phyloP scores from a whole-genome alignment of 1,140 invertebrate species.

The Sarcophaga bullata region DNA sequence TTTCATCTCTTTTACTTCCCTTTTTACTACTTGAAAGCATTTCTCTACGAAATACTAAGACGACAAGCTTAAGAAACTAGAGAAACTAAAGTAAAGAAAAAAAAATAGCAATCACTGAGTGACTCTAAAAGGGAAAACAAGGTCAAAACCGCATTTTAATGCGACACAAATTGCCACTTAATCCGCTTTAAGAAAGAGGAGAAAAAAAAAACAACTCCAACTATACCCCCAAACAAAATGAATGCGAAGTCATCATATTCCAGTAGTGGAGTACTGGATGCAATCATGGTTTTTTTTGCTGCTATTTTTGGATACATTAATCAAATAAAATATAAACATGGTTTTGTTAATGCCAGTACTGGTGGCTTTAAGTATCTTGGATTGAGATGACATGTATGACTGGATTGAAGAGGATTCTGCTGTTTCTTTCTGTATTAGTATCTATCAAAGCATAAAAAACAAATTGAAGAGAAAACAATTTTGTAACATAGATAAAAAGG shows the following conservation, averaged over 20 bases:
- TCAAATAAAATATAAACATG: background rate
- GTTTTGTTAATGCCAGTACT: no score
- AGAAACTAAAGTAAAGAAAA: background rate
- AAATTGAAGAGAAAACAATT: no score
- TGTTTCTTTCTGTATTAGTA: no score
- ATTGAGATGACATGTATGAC: no score
- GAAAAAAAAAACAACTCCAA: background rate
- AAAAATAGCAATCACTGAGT: background rate
- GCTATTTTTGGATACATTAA: background rate
- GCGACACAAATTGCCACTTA: conserved; percentile 25
- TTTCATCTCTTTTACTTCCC: no score
- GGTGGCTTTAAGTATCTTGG: no score
- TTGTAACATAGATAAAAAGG: no score
- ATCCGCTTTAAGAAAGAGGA: background rate
- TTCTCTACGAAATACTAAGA: background rate
- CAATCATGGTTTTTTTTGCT: background rate
- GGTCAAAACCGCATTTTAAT: background rate
- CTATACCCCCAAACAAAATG: background rate
- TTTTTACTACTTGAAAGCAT: no score
- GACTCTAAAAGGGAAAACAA: background rate
- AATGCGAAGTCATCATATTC: background rate
- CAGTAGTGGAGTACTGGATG: background rate
- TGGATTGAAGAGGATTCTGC: no score
- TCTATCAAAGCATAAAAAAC: no score
- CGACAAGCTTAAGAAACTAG: background rate